Percentiles rank a stretch among this genome's conserved stretches.
These are phyloP conservation scores for Crocuta crocuta DNA, from an alignment of 2,113 vertebrate species.

Conservation along the genomic window DNA sequence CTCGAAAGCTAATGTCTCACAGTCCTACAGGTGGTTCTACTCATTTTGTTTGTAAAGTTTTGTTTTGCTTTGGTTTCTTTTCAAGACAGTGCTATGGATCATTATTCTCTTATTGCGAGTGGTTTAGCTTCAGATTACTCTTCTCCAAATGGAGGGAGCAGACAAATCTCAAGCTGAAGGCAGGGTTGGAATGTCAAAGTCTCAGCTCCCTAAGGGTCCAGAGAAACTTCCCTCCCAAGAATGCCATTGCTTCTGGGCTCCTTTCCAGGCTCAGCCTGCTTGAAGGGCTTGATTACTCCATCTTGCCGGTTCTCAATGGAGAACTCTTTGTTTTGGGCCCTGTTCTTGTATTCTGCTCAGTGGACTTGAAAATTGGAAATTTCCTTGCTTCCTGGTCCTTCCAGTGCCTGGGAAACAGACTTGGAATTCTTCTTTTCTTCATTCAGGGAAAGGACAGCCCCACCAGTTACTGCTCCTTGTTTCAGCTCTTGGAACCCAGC, in stretches of 20 bases:
- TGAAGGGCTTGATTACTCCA: conserved; percentile 60
- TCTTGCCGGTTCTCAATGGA: conserved; percentile 58
- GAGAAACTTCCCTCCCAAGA: background rate
- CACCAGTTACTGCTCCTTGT: conserved; percentile 38
- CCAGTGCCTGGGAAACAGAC: conserved; percentile 70
- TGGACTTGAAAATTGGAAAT: conserved; percentile 79
- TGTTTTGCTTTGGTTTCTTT: background rate
- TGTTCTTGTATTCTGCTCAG: conserved; percentile 76
- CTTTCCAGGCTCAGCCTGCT: conserved; percentile 62
- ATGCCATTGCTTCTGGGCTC: conserved; percentile 50
- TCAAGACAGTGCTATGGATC: background rate
- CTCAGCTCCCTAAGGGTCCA: conserved; percentile 15
- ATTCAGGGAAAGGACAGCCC: conserved; percentile 51
- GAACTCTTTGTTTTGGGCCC: conserved; percentile 70
- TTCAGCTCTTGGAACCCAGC: conserved; percentile 62
- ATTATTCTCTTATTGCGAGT: background rate
- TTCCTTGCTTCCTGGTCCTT: conserved; percentile 74
- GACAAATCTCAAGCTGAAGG: background rate
- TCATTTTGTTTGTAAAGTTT: background rate
- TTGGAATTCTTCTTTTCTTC: conserved; percentile 71
- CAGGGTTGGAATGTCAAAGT: background rate
- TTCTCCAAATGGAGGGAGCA: background rate
- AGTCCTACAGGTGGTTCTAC: background rate
- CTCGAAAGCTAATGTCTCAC: background rate
- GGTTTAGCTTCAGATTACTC: background rate